Conservation (phyloP, 2,113 vertebrate genomes). For the Calyptomena viridis region DNA sequence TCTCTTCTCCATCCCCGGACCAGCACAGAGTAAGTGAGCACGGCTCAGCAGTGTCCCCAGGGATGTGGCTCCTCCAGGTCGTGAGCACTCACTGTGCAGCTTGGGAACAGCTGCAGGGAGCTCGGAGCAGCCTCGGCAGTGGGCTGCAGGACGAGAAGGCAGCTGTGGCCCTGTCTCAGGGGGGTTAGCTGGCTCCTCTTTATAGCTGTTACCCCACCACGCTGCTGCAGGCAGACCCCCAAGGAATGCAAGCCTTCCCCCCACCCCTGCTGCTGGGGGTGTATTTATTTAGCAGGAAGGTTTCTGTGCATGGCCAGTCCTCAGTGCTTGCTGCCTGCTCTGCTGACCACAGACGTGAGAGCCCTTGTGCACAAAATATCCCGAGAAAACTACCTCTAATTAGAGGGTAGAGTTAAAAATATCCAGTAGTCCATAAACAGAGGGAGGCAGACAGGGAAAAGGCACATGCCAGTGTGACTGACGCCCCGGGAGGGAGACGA, state of each 20-base stretch:
- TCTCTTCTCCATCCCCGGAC: neutral
- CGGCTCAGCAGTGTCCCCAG: accelerated
- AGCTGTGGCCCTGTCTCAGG: neutral
- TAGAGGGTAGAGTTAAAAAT: conserved; percentile 67
- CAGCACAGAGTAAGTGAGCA: neutral
- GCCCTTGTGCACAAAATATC: neutral
- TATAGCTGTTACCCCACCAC: neutral
- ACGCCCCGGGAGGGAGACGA: conserved; percentile 2
- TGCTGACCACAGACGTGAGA: neutral
- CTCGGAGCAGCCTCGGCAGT: accelerated
- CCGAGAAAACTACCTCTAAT: conserved; percentile 62
- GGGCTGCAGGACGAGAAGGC: neutral
- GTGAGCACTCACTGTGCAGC: neutral
- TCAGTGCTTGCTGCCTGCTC: neutral
- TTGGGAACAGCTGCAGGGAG: neutral
- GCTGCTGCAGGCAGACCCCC: neutral
- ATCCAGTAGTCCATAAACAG: conserved; percentile 49
- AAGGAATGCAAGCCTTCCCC: neutral
- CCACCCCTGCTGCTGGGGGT: neutral
- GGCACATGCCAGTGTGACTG: conserved; percentile 37
- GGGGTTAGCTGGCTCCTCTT: neutral
- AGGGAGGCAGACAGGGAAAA: conserved; percentile 50
- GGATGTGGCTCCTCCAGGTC: neutral
- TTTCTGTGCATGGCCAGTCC: neutral
- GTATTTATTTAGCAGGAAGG: neutral